Conservation (phyloP, 2,888 invertebrate genomes). For the Nasonia oneida region DNA sequence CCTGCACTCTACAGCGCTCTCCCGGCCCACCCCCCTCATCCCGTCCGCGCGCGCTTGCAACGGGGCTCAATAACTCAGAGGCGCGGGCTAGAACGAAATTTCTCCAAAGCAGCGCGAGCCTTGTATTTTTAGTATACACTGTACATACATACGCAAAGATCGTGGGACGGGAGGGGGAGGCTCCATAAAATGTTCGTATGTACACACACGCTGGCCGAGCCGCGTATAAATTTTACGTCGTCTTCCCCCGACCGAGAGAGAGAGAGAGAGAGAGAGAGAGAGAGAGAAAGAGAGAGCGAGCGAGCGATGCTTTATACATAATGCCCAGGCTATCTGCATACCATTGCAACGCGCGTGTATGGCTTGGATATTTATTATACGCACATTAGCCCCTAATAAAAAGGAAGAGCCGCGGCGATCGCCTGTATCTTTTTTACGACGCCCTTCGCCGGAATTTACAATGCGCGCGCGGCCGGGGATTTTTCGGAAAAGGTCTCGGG, state of each 20-base stretch:
- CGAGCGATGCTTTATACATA: not conserved
- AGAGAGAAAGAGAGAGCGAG: not conserved
- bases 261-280: no score
- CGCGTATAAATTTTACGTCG: conserved; percentile 24
- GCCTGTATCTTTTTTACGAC: conserved; percentile 3
- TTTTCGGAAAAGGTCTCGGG: not conserved
- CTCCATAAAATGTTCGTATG: conserved; percentile 27
- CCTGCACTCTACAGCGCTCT: no score
- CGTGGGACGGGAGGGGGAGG: not conserved
- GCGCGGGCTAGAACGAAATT: not conserved
- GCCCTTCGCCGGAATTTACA: not conserved
- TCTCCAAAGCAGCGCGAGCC: not conserved
- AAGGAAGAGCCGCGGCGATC: not conserved
- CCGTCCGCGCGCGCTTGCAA: not conserved
- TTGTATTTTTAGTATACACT: conserved; percentile 13
- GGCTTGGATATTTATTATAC: conserved; percentile 29
- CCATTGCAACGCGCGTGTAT: not conserved
- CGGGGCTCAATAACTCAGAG: conserved; percentile 7
- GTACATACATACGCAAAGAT: not conserved
- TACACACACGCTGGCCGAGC: not conserved
- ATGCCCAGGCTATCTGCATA: conserved; percentile 21
- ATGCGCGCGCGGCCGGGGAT: not conserved
- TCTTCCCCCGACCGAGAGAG: not conserved
- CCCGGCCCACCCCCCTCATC: no score
- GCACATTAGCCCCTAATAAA: conserved; percentile 21